Evolutionary conservation across 2,797 vertebrate genomes (phyloP).

Genomic region (Protosalanx chinensis): DNA sequence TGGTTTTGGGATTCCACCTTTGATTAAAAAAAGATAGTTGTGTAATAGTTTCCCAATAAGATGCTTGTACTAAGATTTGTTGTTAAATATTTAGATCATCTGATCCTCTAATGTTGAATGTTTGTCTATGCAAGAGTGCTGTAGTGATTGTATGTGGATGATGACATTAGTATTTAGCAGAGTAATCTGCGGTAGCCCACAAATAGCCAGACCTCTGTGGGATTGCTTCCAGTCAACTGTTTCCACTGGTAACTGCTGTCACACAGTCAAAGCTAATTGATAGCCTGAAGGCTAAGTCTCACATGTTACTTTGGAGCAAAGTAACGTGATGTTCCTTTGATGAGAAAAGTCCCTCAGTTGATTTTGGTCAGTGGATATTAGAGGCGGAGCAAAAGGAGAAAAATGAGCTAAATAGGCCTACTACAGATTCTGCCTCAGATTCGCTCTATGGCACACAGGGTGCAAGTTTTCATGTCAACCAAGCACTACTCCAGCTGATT

Average conservation of each 20-base stretch:
- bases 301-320: constrained; percentile 58
- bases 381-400: constrained; percentile 29
- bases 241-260: constrained; percentile 55
- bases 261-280: constrained; percentile 67
- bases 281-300: constrained; percentile 52
- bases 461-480: too few relatives aligned
- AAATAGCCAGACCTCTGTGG: constrained; percentile 21
- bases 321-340: constrained; percentile 37
- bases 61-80: background rate
- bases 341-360: constrained; percentile 55
- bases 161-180: constrained; percentile 31
- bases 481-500: too few relatives aligned
- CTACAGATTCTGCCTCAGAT: constrained; percentile 33
- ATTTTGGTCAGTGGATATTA: constrained; percentile 63
- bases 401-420: constrained; percentile 52
- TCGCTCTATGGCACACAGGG: constrained; percentile 28
- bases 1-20: background rate
- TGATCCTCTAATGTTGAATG: background rate
- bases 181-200: background rate
- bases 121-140: background rate
- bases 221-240: constrained; percentile 38
- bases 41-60: background rate
- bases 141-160: constrained; percentile 6
- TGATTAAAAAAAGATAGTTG: background rate
- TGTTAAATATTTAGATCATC: background rate